These are phyloP conservation scores for Erethizon dorsatum DNA, from an alignment of 2,797 vertebrate species.

Conservation along the genomic window DNA sequence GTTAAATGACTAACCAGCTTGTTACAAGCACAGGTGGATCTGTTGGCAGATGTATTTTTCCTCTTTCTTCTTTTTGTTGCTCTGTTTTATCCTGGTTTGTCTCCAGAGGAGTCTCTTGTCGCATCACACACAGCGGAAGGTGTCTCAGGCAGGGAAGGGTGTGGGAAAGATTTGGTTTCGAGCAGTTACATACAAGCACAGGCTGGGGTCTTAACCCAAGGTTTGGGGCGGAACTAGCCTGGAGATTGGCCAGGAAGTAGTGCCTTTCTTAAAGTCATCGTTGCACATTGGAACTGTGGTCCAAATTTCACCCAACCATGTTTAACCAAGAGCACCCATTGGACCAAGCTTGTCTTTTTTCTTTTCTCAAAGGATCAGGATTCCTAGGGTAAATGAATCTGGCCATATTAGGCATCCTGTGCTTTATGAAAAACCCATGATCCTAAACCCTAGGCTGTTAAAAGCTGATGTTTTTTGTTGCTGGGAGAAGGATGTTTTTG, in stretches of 20 bases:
- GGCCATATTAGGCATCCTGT: not conserved
- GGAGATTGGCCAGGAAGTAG: not conserved
- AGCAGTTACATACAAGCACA: slow-evolving; percentile 73
- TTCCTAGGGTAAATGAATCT: slow-evolving; percentile 43
- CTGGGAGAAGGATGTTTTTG: slow-evolving; percentile 76
- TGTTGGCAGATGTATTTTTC: not conserved
- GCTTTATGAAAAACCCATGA: not conserved
- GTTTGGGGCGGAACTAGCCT: slow-evolving; percentile 55
- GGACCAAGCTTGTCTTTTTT: not conserved
- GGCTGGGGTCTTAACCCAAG: slow-evolving; percentile 30
- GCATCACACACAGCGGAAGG: slow-evolving; percentile 40
- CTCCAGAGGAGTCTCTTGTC: not conserved
- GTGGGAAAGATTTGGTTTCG: slow-evolving; percentile 85
- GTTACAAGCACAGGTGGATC: slow-evolving; percentile 42
- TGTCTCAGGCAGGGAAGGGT: slow-evolving; percentile 84
- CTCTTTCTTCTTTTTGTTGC: slow-evolving; percentile 59
- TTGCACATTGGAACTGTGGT: not conserved
- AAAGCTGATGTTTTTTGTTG: slow-evolving; percentile 74
- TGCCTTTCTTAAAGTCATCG: slow-evolving; percentile 13
- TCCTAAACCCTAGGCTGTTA: slow-evolving; percentile 38
- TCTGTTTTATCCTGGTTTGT: slow-evolving; percentile 76
- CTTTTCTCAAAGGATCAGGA: slow-evolving; percentile 2
- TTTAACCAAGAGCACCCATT: not conserved
- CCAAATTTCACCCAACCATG: not conserved
- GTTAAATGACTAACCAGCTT: slow-evolving; percentile 24